phyloP scores from a whole-genome alignment of 2,113 vertebrate genomes.

The Erinaceus europaeus region DNA sequence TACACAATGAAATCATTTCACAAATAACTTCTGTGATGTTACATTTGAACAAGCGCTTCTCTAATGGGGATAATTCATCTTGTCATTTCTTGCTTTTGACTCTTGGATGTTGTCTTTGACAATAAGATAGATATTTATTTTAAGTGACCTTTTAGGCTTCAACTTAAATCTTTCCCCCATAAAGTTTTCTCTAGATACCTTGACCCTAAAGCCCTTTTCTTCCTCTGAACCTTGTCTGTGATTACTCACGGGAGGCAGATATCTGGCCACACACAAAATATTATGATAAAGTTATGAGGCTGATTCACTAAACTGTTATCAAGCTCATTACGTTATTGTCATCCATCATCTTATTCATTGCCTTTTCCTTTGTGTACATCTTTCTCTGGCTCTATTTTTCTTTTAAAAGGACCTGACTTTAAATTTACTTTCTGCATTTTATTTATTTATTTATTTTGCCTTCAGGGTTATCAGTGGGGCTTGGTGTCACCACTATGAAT shows the following conservation, averaged over 20 bases:
- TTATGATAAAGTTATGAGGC: conserved; percentile 45
- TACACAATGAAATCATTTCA: conserved; percentile 10
- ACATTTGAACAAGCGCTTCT: not conserved
- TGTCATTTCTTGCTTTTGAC: not conserved
- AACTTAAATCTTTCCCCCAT: not conserved
- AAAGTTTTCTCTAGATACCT: not conserved
- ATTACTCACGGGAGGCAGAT: conserved; percentile 59
- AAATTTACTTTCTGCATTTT: not conserved
- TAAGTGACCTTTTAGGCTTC: conserved; percentile 13
- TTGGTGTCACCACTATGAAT: too few species aligned
- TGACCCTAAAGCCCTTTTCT: not conserved
- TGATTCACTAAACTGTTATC: conserved; percentile 62
- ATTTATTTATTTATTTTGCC: not conserved
- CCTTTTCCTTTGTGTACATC: conserved; percentile 21
- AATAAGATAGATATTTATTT: not conserved
- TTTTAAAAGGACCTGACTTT: conserved; percentile 16
- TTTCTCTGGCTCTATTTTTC: conserved; percentile 15
- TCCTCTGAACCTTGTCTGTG: not conserved
- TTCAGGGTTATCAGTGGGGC: too few species aligned
- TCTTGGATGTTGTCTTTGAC: not conserved
- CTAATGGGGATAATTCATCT: not conserved
- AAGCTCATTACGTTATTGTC: conserved; percentile 63
- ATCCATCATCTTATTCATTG: conserved; percentile 61
- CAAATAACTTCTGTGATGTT: not conserved
- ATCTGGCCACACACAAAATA: conserved; percentile 37